phyloP scores from a whole-genome alignment of 2,888 invertebrate species.

The Leucozona laternaria region DNA sequence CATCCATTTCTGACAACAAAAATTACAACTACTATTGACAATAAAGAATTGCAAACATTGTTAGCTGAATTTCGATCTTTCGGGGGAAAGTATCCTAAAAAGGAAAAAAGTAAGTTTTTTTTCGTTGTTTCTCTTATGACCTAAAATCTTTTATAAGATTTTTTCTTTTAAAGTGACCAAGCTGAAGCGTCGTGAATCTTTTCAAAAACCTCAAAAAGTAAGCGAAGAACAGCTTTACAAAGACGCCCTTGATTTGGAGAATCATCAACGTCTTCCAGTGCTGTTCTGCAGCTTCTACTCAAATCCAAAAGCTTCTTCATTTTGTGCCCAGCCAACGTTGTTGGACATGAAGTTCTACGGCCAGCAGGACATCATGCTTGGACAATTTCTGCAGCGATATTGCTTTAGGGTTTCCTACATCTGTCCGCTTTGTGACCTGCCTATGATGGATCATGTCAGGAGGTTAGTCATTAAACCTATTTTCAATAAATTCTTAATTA shows the following conservation, averaged over 20 bases:
- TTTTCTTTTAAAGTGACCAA: slow-evolving; percentile 79
- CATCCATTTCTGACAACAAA: slow-evolving; percentile 91
- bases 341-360: slow-evolving; percentile 96
- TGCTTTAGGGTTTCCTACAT: slow-evolving; percentile 94
- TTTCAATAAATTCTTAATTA: neutral
- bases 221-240: slow-evolving; percentile 81
- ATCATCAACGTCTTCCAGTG: slow-evolving; percentile 94
- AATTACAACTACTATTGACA: slow-evolving; percentile 87
- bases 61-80: slow-evolving; percentile 94
- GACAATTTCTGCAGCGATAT: slow-evolving; percentile 96
- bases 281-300: slow-evolving; percentile 90
- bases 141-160: neutral
- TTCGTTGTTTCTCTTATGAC: neutral
- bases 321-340: slow-evolving; percentile 83
- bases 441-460: slow-evolving; percentile 94
- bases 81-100: slow-evolving; percentile 88
- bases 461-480: slow-evolving; percentile 83
- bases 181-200: slow-evolving; percentile 78
- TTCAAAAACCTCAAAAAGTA: slow-evolving; percentile 80
- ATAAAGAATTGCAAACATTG: slow-evolving; percentile 88
- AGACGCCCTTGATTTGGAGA: slow-evolving; percentile 91
- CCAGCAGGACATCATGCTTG: slow-evolving; percentile 96
- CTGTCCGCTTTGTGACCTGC: slow-evolving; percentile 91
- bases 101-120: slow-evolving; percentile 79
- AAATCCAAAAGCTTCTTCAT: slow-evolving; percentile 83